Conservation (phyloP, 1,140 invertebrate genomes). For the Brachystomella parvula region DNA sequence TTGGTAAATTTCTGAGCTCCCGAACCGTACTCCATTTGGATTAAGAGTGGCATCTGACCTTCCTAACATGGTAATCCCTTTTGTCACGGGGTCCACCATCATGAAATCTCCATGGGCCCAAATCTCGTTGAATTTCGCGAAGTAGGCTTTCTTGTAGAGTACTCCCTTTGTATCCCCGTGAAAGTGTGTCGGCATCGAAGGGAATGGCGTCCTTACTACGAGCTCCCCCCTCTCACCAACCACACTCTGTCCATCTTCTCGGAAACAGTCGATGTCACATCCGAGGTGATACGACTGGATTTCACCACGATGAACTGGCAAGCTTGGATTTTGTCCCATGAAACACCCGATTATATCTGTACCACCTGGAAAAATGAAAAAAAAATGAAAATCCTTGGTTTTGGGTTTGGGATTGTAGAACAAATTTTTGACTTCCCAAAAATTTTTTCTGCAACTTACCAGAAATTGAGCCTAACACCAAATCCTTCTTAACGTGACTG, state of each 20-base stretch:
- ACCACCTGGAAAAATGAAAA: slow-evolving; percentile 46
- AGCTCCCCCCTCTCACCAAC: slow-evolving; percentile 50
- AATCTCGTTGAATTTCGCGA: slow-evolving; percentile 41
- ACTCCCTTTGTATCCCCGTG: slow-evolving; percentile 50
- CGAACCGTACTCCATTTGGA: slow-evolving; percentile 56
- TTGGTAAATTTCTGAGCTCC: slow-evolving; percentile 56
- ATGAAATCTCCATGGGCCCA: slow-evolving; percentile 54
- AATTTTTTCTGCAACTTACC: slow-evolving; percentile 41
- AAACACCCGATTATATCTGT: slow-evolving; percentile 56
- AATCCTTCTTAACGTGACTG: slow-evolving; percentile 48
- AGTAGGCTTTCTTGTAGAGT: slow-evolving; percentile 53
- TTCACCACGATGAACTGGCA: slow-evolving; percentile 52
- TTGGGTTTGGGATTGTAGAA: too few relatives aligned
- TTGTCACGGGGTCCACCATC: slow-evolving; percentile 47
- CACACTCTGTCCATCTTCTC: slow-evolving; percentile 44
- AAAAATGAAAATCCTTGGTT: slow-evolving; percentile 12
- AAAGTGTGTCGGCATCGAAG: slow-evolving; percentile 54
- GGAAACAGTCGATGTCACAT: slow-evolving; percentile 46
- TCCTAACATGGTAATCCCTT: slow-evolving; percentile 53
- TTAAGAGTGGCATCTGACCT: slow-evolving; percentile 55
- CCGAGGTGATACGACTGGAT: slow-evolving; percentile 50
- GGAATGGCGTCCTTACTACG: slow-evolving; percentile 53
- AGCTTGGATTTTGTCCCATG: slow-evolving; percentile 49
- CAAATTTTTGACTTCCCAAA: neutral
- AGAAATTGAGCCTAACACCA: slow-evolving; percentile 52